Evolutionary conservation across 1,140 invertebrate genomes (phyloP), one percentile per base, ranked within the genome.

Genomic region (Halesus radiatus): DNA sequence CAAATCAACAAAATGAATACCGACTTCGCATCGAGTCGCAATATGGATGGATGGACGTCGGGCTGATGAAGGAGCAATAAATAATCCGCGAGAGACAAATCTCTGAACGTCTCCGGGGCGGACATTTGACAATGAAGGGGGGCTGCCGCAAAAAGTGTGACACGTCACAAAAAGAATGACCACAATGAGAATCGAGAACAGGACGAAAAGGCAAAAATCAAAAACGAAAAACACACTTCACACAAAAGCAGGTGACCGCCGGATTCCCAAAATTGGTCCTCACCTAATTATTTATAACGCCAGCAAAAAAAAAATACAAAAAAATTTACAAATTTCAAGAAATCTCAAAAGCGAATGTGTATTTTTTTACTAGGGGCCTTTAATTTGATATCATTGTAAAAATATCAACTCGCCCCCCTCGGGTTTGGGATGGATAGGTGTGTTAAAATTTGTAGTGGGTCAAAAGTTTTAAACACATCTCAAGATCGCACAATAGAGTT

Each of bases 111-210:
- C 37, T n/a, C 15, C 54, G 29, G 60, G 75, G 75, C 75, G 75
- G 75, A 77, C 58, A 77, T 22, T n/a, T 62, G 20, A 76, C 73
- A 76, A 76, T 52, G 60, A 52, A 62, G 75, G 75, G 22, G 75
- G 75, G 22, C 60, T 10, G 75, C 58, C 75, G 58, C 73, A 76
- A 76, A 70, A 70, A 70, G 70, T 56, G 70, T 56, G 70, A 74
- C 70, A 74, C 50, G 50, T 37, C 50, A 54, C 70, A 74, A 74
- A 29, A 56, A 56, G 70, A 56, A 74, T 74, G 52, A 74, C 70
- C 52, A 74, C 52, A 54, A 54, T 54, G 16, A 26, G 53, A 26
- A 18, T 4, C 16, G n/a, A 70, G 66, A 50, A 70, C n/a, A 52
- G 68, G 68, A 52, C 68, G 68, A 52, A 23, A 50, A 70, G 66